Conservation (phyloP, 2,888 invertebrate genomes). For the Cerceris rybyensis region DNA sequence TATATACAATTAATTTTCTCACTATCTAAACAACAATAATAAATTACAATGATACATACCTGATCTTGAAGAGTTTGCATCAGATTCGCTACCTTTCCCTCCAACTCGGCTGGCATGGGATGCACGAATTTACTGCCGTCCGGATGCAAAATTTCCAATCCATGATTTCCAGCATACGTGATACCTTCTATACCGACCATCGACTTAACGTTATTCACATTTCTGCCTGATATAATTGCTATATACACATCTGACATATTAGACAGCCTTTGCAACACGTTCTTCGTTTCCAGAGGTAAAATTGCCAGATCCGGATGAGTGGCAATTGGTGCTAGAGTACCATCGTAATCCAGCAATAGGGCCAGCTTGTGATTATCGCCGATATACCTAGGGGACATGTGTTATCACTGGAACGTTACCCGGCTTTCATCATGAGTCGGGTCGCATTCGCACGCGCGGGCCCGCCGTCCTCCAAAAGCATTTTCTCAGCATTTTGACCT, state of each 20-base stretch:
- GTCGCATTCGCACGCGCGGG: conserved; percentile 77
- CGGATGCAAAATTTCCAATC: conserved; percentile 93
- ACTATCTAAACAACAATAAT: too few species aligned
- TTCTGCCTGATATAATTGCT: conserved; percentile 92
- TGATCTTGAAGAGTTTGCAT: conserved; percentile 92
- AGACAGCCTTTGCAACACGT: conserved; percentile 90
- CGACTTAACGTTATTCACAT: conserved; percentile 93
- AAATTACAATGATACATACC: conserved; percentile 79
- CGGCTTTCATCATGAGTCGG: conserved; percentile 78
- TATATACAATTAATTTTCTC: not conserved
- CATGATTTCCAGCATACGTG: conserved; percentile 95
- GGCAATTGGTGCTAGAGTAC: conserved; percentile 93
- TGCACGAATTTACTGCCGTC: conserved; percentile 95
- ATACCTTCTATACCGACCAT: conserved; percentile 96
- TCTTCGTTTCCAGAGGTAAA: conserved; percentile 91
- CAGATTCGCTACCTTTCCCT: conserved; percentile 90
- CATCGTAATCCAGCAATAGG: conserved; percentile 92
- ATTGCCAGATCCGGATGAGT: conserved; percentile 95
- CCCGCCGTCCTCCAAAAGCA: conserved; percentile 71
- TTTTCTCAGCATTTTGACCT: conserved; percentile 11
- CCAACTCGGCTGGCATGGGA: conserved; percentile 93
- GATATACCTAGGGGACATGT: conserved; percentile 87
- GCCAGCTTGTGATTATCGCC: conserved; percentile 93
- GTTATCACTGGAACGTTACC: conserved; percentile 79
- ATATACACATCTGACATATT: conserved; percentile 94